These are phyloP conservation scores for Hapalemur alaotrensis DNA, from an alignment of 2,797 vertebrate genomes.

Conservation along the genomic window DNA sequence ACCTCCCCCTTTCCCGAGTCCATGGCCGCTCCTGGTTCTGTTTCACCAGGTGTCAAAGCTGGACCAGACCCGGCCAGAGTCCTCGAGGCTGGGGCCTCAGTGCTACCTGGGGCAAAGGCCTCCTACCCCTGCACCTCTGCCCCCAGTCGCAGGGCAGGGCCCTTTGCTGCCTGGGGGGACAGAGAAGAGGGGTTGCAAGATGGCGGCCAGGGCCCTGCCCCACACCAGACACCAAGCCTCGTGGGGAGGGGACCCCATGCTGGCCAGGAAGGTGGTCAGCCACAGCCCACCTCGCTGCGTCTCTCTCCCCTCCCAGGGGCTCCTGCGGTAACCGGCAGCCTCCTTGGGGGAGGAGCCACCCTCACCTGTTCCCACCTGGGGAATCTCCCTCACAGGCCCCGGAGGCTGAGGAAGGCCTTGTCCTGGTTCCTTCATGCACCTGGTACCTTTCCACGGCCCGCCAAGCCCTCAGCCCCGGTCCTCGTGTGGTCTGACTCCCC, in stretches of 20 bases:
- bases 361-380: neutral
- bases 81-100: neutral
- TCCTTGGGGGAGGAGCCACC: neutral
- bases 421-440: neutral
- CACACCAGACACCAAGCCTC: neutral
- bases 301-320: neutral
- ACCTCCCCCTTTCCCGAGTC: neutral
- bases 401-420: neutral
- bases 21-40: neutral
- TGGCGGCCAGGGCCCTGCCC: neutral
- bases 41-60: neutral
- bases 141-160: neutral
- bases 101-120: neutral
- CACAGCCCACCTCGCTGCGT: neutral
- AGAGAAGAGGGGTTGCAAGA: neutral
- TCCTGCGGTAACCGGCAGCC: neutral
- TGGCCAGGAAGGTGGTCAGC: neutral
- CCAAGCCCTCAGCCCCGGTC: neutral
- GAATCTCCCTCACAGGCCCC: neutral
- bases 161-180: neutral
- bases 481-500: neutral
- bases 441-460: neutral
- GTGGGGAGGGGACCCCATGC: neutral
- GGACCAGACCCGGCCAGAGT: neutral
- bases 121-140: accelerated